Evolutionary conservation across 64 coral and sea anemone genomes (phyloP).

Genomic region (Actinia tenebrosa): DNA sequence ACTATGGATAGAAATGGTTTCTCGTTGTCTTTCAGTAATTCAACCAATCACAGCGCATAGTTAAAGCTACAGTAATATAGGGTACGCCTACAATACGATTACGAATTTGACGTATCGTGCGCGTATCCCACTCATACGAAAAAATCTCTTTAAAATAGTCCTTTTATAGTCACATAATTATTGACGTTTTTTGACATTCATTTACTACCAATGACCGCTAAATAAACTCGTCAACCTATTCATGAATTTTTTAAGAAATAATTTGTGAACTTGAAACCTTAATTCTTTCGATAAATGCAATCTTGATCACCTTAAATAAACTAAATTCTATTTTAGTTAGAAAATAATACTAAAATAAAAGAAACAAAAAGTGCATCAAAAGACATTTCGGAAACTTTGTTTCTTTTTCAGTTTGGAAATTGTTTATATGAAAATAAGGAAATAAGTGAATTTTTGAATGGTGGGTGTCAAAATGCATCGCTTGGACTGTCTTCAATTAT

Average conservation of each 20-base stretch:
- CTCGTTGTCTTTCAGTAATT: too few relatives aligned
- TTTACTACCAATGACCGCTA: background rate
- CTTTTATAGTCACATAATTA: background rate
- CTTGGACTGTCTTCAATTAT: conserved; percentile 1
- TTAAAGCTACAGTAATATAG: too few relatives aligned
- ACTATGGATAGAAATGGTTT: too few relatives aligned
- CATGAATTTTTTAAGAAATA: background rate
- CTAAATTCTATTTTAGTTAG: background rate
- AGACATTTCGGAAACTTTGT: too few relatives aligned
- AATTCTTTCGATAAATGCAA: background rate
- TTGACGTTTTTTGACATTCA: background rate
- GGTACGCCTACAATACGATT: too few relatives aligned
- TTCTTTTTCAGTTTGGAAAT: background rate
- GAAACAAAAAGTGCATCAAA: background rate
- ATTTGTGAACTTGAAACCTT: background rate
- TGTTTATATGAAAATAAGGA: background rate
- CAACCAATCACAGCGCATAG: too few relatives aligned
- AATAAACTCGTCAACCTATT: background rate
- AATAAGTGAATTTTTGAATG: background rate
- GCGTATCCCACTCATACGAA: too few relatives aligned
- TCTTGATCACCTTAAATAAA: background rate
- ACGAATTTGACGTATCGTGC: too few relatives aligned
- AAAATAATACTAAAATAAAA: background rate
- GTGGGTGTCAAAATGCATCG: background rate
- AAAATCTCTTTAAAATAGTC: too few relatives aligned